These are phyloP conservation scores for Myzus persicae DNA, from an alignment of 1,140 invertebrate genomes.

Conservation along the genomic window DNA sequence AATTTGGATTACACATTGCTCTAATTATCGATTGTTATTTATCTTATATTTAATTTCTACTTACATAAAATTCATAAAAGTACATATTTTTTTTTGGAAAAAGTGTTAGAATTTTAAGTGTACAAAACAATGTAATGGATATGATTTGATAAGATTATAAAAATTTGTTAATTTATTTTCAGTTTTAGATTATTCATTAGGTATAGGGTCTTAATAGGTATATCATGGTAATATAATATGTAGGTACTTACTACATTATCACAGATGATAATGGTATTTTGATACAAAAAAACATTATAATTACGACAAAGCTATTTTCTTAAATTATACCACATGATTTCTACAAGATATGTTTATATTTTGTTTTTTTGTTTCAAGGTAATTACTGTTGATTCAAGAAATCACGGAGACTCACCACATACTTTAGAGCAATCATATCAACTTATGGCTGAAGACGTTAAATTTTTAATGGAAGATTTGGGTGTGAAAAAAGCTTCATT, in stretches of 20 bases:
- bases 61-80: no score
- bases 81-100: background rate
- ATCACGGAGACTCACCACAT: conserved; percentile 91
- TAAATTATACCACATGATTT: background rate
- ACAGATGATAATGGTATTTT: no score
- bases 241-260: no score
- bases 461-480: conserved; percentile 71
- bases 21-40: no score
- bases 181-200: background rate
- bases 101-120: background rate
- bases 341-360: background rate
- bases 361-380: conserved; percentile 68
- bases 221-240: no score
- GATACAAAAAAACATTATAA: background rate
- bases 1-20: no score
- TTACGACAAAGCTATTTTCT: background rate
- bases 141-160: background rate
- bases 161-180: background rate
- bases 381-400: conserved; percentile 83
- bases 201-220: no score
- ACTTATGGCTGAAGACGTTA: conserved; percentile 77
- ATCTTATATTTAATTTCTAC: no score
- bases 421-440: conserved; percentile 74
- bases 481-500: conserved; percentile 72
- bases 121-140: background rate